Evolutionary conservation across 2,113 vertebrate genomes (phyloP), one percentile per base, ranked within the genome.

Genomic region (Entelurus aequoreus): DNA sequence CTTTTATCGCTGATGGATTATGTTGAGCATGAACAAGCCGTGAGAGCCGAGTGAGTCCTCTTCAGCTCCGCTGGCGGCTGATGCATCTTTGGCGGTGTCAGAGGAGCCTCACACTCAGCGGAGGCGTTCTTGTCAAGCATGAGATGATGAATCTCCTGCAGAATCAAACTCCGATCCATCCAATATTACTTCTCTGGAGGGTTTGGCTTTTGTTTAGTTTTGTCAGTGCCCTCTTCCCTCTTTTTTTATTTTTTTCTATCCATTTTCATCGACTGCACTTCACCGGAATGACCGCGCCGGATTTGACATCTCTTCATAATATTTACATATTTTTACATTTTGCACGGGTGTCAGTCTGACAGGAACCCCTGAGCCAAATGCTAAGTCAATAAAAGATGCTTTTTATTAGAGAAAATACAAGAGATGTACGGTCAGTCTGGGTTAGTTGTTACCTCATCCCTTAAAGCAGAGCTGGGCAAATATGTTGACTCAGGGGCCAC

Each of bases 321-420:
- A 86, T 87, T 88, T 68, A 64, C 81, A 83, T 84, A 81, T 74
- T 70, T 78, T 71, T 66, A 68, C 65, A 69, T 71, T 65, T 42
- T 12, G 7, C 54, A 55, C 36, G 12, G 1, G 5, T 55, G 51
- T 28, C 74, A 58, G 54, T 54, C 13, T 38, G 40, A 38, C 37
- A 58, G 52, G 35, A 71, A 65, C 4, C 44, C 12, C 52, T 38
- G 48, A 69, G 48, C 52, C 48, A 75, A 77, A 74, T 8, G 46
- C 63, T 38, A 9, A 49, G 64, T 68, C 71, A 77, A 73, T 57
- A 64, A 69, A 56, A 49, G 4, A 48, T 48, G 63, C 48, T 21
- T 54, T 44, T 68, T 72, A 66, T 44, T 44, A 40, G 37, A 21
- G 54, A 70, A 59, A 71, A 28, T 28, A 28, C 28, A 28, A 28